Evolutionary conservation across 1,140 invertebrate species (phyloP).

Genomic region (Cherax quadricarinatus): DNA sequence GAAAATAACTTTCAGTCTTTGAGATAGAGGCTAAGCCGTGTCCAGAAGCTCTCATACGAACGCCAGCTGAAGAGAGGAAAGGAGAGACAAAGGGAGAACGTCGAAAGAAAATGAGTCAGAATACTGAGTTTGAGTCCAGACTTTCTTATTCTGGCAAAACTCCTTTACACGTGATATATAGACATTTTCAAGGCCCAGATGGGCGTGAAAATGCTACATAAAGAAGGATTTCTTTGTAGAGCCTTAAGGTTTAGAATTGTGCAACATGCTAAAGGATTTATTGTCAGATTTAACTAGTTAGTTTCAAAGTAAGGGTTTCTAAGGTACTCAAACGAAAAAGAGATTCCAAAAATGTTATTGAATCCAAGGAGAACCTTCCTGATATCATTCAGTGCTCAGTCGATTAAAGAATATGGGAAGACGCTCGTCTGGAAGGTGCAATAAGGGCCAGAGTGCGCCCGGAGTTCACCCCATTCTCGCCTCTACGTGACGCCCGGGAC

Average conservation of each 20-base stretch:
- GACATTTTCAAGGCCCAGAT: not conserved
- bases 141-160: conserved; percentile 63
- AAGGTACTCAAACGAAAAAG: not conserved
- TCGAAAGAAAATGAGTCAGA: conserved; percentile 62
- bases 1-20: no score
- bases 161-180: conserved; percentile 16
- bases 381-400: conserved; percentile 49
- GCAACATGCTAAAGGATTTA: not conserved
- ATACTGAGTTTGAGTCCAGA: conserved; percentile 54
- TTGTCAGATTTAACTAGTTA: not conserved
- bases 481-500: conserved; percentile 32
- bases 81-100: conserved; percentile 37
- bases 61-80: not conserved
- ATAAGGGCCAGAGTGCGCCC: conserved; percentile 1
- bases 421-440: conserved; percentile 10
- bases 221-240: not conserved
- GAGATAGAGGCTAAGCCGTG: not conserved
- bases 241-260: not conserved
- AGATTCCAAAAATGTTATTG: not conserved
- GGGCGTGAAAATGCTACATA: conserved; percentile 2
- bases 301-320: not conserved
- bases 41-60: not conserved
- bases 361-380: conserved; percentile 1
- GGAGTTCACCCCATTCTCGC: conserved; percentile 20
- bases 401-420: conserved; percentile 70